Evolutionary conservation across 2,797 vertebrate species (phyloP).

Genomic region (Prionace glauca): DNA sequence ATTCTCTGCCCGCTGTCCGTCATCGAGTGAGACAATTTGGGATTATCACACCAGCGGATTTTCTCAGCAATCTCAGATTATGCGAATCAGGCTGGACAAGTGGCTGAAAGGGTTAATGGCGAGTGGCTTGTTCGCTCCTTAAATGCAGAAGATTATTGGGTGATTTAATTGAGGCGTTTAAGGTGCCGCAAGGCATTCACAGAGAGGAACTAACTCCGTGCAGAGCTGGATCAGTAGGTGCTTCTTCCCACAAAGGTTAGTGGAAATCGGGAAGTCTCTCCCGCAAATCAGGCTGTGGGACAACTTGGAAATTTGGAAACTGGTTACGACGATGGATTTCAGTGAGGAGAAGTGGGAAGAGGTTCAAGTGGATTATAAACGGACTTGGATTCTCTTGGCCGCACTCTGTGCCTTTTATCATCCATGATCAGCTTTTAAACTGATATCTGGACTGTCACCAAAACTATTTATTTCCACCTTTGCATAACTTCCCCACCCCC

Average conservation of each 20-base stretch:
- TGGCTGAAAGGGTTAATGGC: neutral
- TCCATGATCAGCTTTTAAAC: neutral
- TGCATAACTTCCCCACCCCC: too few relatives aligned
- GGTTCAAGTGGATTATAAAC: too few relatives aligned
- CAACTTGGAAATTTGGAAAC: neutral
- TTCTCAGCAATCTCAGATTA: neutral
- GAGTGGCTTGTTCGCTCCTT: neutral
- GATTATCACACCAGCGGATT: neutral
- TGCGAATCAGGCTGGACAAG: neutral
- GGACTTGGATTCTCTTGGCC: too few relatives aligned
- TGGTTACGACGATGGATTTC: too few relatives aligned
- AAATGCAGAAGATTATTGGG: neutral
- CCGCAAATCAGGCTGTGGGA: too few relatives aligned
- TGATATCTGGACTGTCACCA: too few relatives aligned
- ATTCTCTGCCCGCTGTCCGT: too few relatives aligned
- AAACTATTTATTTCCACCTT: too few relatives aligned
- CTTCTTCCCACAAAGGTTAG: neutral
- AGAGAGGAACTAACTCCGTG: neutral
- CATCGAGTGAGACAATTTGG: neutral
- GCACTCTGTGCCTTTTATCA: neutral
- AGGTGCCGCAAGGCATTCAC: neutral
- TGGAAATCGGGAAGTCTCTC: neutral
- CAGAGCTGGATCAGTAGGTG: neutral
- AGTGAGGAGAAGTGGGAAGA: neutral
- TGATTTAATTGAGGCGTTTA: neutral